Conservation (phyloP, 2,797 vertebrate genomes). For the Anniella stebbinsi region DNA sequence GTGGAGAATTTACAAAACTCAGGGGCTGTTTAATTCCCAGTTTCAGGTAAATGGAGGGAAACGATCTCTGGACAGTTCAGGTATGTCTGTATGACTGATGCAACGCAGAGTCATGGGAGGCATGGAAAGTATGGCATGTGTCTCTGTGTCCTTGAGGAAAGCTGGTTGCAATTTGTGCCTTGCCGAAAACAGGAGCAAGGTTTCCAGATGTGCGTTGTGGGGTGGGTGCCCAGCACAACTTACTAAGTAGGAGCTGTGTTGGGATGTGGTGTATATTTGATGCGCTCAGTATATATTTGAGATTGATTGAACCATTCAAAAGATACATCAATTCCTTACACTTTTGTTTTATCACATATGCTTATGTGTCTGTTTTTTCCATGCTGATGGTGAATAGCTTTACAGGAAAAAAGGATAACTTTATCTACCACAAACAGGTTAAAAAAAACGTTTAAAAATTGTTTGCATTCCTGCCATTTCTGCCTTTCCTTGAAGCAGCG, state of each 20-base stretch:
- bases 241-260: neutral
- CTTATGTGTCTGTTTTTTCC: neutral
- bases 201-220: neutral
- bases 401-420: neutral
- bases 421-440: neutral
- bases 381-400: neutral
- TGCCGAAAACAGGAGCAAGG: neutral
- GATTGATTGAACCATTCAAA: neutral
- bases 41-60: slow-evolving; percentile 18
- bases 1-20: slow-evolving; percentile 24
- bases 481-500: neutral
- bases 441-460: neutral
- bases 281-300: neutral
- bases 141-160: neutral
- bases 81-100: neutral
- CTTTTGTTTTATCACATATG: neutral
- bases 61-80: neutral
- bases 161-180: neutral
- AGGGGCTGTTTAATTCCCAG: neutral
- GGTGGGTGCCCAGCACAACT: neutral
- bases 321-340: neutral
- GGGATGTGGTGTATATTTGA: neutral
- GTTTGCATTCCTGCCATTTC: neutral
- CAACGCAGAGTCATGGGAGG: neutral
- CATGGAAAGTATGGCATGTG: neutral